Conservation (phyloP, 2,888 invertebrate species). For the Tenodera sinensis region DNA sequence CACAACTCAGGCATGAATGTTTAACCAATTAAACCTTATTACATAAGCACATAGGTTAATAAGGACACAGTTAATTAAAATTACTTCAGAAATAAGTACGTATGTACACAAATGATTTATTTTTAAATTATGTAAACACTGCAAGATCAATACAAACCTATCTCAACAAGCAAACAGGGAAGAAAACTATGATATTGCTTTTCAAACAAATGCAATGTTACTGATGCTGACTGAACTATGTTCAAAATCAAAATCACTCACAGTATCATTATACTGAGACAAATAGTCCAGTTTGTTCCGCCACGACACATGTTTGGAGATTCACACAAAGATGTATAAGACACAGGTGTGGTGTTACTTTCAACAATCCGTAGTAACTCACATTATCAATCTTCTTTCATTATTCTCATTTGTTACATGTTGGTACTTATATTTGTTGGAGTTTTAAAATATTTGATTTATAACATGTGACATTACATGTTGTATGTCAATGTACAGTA, state of each 20-base stretch:
- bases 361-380: conserved; percentile 31
- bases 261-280: conserved; percentile 4
- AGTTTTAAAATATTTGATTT: not conserved
- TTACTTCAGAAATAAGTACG: not conserved
- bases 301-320: conserved; percentile 19
- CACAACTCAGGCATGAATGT: not conserved
- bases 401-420: not conserved
- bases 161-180: conserved; percentile 50
- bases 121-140: conserved; percentile 51
- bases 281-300: conserved; percentile 12
- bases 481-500: not conserved
- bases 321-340: conserved; percentile 30
- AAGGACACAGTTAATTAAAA: not conserved
- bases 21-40: not conserved
- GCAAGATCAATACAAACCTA: conserved; percentile 50
- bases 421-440: not conserved
- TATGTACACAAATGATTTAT: conserved; percentile 51
- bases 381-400: conserved; percentile 24
- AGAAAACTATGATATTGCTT: conserved; percentile 47
- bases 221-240: conserved; percentile 43
- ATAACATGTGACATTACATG: conserved; percentile 4
- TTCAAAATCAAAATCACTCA: conserved; percentile 38
- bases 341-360: conserved; percentile 33
- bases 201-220: conserved; percentile 34
- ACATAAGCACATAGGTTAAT: not conserved